A percentile compares a stretch with the other conserved stretches of the same genome.
Evolutionary conservation across 2,797 vertebrate species (phyloP).

Genomic region (Cyprinella venusta): DNA sequence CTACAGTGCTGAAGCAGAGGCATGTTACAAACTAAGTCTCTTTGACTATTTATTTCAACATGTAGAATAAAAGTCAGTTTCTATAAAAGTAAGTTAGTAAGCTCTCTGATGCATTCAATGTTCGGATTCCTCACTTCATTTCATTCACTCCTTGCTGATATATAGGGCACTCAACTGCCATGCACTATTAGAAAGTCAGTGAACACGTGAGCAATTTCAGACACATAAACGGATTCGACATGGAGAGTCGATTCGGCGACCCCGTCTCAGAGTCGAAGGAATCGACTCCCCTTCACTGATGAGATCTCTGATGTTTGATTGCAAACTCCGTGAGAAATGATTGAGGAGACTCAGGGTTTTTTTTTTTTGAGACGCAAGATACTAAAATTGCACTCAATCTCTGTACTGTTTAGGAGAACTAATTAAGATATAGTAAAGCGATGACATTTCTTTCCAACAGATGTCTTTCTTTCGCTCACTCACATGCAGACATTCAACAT

Average conservation of each 20-base stretch:
- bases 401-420: not conserved
- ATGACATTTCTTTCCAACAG: not conserved
- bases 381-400: not conserved
- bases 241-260: not conserved
- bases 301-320: not conserved
- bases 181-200: not conserved
- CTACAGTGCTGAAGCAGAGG: too few species aligned
- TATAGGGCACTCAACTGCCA: not conserved
- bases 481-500: conserved; percentile 1
- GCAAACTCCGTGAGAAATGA: not conserved
- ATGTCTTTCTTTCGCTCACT: not conserved
- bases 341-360: not conserved
- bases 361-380: not conserved
- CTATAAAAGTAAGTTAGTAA: too few species aligned
- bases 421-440: not conserved
- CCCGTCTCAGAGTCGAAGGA: not conserved
- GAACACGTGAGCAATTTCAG: not conserved
- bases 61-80: too few species aligned
- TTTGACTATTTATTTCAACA: too few species aligned
- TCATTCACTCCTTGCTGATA: not conserved
- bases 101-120: not conserved
- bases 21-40: too few species aligned
- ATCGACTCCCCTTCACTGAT: not conserved
- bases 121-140: not conserved
- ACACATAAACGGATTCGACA: not conserved